Evolutionary conservation across 1,140 invertebrate genomes (phyloP).

Genomic region (Neelides sp.): DNA sequence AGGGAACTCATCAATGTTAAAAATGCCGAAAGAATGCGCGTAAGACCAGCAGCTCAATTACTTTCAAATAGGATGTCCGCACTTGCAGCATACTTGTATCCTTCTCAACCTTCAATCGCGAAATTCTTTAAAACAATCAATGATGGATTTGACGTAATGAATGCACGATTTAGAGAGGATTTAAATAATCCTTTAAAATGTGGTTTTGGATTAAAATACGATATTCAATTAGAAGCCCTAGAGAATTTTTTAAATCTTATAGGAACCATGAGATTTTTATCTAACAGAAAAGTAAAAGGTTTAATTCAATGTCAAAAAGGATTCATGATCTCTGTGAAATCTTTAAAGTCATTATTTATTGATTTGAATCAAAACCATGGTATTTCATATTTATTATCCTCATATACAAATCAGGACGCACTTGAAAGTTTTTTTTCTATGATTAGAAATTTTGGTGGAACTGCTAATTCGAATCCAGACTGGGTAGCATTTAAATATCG

Average conservation of each 20-base stretch:
- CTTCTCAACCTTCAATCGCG: not conserved
- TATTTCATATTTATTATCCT: too few relatives aligned
- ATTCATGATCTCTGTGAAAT: not conserved
- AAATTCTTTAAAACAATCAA: not conserved
- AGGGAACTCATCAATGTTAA: not conserved
- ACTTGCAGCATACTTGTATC: not conserved
- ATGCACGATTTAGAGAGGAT: not conserved
- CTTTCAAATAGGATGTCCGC: not conserved
- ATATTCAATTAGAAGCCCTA: not conserved
- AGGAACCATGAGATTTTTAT: not conserved
- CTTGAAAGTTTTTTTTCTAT: too few relatives aligned
- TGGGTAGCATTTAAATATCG: too few relatives aligned
- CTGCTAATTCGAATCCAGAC: too few relatives aligned
- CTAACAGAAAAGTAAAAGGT: not conserved
- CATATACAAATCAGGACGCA: too few relatives aligned
- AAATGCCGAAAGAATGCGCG: not conserved
- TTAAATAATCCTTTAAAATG: not conserved
- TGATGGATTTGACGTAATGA: constrained; percentile 5
- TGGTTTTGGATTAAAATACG: not conserved
- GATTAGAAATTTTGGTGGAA: too few relatives aligned
- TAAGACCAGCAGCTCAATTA: not conserved
- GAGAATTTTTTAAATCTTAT: not conserved
- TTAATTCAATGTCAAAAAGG: not conserved
- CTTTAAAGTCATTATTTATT: not conserved
- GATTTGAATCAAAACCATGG: too few relatives aligned